Percentiles rank a stretch among this genome's conserved stretches.
These are phyloP conservation scores for Zophobas atratus DNA, from an alignment of 1,140 invertebrate species.

Conservation along the genomic window DNA sequence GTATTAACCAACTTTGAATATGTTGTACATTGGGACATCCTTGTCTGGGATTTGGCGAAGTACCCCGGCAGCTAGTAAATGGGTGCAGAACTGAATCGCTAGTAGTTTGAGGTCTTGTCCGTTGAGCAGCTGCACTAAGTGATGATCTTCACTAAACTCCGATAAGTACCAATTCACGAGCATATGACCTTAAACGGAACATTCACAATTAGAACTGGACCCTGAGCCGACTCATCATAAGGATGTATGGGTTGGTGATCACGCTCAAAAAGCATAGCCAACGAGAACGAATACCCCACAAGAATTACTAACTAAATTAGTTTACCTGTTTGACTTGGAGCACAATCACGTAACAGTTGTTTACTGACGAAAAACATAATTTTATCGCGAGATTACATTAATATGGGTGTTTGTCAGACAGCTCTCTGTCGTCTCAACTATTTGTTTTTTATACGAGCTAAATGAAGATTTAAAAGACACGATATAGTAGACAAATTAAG, in stretches of 20 bases:
- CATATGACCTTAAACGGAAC: conserved; percentile 83
- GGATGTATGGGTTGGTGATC: conserved; percentile 59
- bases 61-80: conserved; percentile 91
- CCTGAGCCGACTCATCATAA: conserved; percentile 24
- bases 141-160: conserved; percentile 80
- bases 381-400: conserved; percentile 7
- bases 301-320: neutral
- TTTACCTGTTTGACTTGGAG: neutral
- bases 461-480: no score
- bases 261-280: conserved; percentile 60
- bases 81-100: conserved; percentile 87
- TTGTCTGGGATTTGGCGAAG: conserved; percentile 84
- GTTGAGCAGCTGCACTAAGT: conserved; percentile 75
- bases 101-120: conserved; percentile 83
- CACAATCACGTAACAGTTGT: neutral
- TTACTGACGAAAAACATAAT: neutral
- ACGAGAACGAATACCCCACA: conserved; percentile 30
- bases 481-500: no score
- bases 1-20: conserved; percentile 79
- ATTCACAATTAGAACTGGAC: conserved; percentile 12
- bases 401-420: neutral
- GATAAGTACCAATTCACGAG: conserved; percentile 90
- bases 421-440: no score
- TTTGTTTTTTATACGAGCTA: no score
- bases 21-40: conserved; percentile 74